phyloP scores from a whole-genome alignment of 2,888 invertebrate species.

The Habrosyne pyritoides region DNA sequence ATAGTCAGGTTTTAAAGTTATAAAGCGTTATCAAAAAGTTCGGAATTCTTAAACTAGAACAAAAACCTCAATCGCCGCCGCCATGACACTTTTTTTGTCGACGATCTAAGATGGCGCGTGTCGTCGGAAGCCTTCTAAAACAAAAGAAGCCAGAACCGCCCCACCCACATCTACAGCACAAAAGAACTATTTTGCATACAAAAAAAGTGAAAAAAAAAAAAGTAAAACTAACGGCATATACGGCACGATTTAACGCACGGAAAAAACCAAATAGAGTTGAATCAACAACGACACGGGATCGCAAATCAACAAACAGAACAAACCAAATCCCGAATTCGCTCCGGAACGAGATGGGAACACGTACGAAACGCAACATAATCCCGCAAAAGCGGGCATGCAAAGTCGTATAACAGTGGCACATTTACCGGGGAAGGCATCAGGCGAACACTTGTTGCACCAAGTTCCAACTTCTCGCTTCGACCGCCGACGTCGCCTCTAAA shows the following conservation, averaged over 20 bases:
- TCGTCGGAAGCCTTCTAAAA: conserved; percentile 67
- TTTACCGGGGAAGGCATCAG: conserved; percentile 79
- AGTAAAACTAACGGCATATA: conserved; percentile 20
- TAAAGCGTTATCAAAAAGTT: conserved; percentile 9
- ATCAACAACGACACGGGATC: conserved; percentile 41
- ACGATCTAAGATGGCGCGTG: conserved; percentile 79
- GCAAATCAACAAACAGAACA: conserved; percentile 58
- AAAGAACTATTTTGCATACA: conserved; percentile 34
- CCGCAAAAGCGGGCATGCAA: conserved; percentile 76
- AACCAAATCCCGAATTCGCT: conserved; percentile 59
- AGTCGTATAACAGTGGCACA: conserved; percentile 74
- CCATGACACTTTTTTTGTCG: conserved; percentile 81
- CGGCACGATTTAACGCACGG: conserved; percentile 20
- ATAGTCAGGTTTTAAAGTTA: background rate
- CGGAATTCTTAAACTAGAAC: conserved; percentile 44
- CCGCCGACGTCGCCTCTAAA: conserved; percentile 49
- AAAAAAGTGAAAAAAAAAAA: conserved; percentile 19
- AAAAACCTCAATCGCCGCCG: conserved; percentile 55
- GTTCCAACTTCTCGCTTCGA: conserved; percentile 54
- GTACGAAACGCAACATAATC: conserved; percentile 63
- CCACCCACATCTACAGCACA: conserved; percentile 56
- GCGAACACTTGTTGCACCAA: conserved; percentile 76
- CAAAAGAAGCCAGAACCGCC: conserved; percentile 72
- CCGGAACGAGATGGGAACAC: conserved; percentile 32
- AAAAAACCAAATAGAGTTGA: conserved; percentile 32